Evolutionary conservation across 2,888 invertebrate genomes (phyloP), one percentile per base, ranked within the genome.

Genomic region (Arrhopalites spinosus): DNA sequence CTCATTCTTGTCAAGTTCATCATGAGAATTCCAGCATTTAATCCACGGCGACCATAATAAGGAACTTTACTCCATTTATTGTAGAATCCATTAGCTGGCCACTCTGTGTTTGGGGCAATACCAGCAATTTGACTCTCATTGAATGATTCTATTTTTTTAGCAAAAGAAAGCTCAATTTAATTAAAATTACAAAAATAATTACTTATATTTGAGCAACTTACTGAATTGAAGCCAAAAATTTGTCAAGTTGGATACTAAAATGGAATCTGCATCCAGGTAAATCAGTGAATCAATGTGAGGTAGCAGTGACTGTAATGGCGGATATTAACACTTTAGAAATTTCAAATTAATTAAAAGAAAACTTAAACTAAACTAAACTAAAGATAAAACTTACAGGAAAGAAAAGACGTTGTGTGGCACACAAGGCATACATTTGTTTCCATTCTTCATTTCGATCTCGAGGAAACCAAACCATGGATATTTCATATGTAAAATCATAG

Each of bases 21-120:
- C 70, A 97, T 86, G 96, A 98, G 97, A 0, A 98, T 96, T 53
- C 97, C 98, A 0, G 97, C 96, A 87, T 98, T 98, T 0, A 98
- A 90, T 76, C 97, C 97, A 85, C 92, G 87, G 85, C 91, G 90
- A 77, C 94, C 94, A 88, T 94, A 96, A 85, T 91, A 98, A 0
- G 98, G 97, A 88, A 98, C 97, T 81, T 93, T 91, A 0, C 96
- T 96, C 88, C 97, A 97, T 81, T 96, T 88, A 84, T 95, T 95
- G 85, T 98, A 98, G 97, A 97, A 98, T 15, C 95, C 96, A 67
- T 93, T 91, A 84, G 92, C 50, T 17, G 91, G 90, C 85, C 95
- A 94, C 85, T 96, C 96, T 85, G 94, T 93, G 86, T 98, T 97
- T 0, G 94, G 91, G n/a, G 93, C 89, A 83, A 97, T 87, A 0